Percentiles rank a stretch among this genome's conserved stretches.
These are phyloP conservation scores for Acanthosepion lycidas DNA, from an alignment of 2,888 invertebrate genomes.

Conservation along the genomic window DNA sequence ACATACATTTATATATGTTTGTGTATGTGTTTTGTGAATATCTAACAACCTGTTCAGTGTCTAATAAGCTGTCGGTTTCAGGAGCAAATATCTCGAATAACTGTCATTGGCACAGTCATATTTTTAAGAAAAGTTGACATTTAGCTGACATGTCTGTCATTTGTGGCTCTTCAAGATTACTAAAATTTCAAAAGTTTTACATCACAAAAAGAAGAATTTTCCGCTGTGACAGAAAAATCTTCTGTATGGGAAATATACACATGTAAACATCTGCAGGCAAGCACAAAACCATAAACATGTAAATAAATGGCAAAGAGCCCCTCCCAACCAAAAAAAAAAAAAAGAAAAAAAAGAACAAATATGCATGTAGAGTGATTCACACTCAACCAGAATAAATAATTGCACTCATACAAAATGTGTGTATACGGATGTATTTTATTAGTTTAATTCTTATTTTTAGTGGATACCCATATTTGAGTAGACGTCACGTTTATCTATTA, in stretches of 20 bases:
- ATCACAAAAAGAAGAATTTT: background rate
- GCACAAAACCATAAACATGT: too few species aligned
- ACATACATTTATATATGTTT: background rate
- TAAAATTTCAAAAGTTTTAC: background rate
- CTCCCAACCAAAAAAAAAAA: background rate
- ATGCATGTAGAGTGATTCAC: too few species aligned
- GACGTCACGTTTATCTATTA: too few species aligned
- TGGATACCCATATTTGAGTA: too few species aligned
- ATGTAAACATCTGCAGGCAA: too few species aligned
- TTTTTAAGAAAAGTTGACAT: background rate
- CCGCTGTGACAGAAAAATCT: background rate
- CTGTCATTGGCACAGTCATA: background rate
- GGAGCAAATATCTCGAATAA: background rate
- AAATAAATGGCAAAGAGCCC: background rate
- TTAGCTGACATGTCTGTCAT: background rate
- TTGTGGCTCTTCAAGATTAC: background rate
- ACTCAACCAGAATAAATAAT: too few species aligned
- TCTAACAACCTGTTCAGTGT: background rate
- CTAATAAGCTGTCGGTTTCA: background rate
- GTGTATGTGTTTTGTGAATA: background rate
- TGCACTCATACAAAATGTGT: too few species aligned
- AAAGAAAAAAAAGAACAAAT: background rate
- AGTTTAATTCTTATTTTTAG: too few species aligned
- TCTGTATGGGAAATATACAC: background rate
- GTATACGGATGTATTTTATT: too few species aligned